Evolutionary conservation across 2,113 vertebrate genomes (phyloP).

Genomic region (Pedionomus torquatus): DNA sequence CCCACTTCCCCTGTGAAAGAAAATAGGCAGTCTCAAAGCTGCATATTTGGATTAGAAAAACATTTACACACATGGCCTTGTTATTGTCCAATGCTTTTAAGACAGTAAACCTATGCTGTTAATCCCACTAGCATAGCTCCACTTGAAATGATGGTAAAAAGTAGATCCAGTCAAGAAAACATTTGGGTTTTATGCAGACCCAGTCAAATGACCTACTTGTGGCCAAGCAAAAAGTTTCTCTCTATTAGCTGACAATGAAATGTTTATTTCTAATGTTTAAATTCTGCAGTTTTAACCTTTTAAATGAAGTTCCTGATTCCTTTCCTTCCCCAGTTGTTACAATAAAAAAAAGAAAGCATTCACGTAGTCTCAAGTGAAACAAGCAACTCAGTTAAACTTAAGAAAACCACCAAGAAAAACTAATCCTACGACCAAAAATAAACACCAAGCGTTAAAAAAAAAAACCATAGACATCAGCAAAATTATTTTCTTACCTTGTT

Average conservation of each 20-base stretch:
- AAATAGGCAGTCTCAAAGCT: neutral
- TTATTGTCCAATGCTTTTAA: neutral
- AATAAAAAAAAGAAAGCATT: neutral
- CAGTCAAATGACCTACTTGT: neutral
- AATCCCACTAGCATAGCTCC: neutral
- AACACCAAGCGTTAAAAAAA: slow-evolving; percentile 42
- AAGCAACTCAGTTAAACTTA: neutral
- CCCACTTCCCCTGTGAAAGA: neutral
- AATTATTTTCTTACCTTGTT: slow-evolving; percentile 72
- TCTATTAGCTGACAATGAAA: neutral
- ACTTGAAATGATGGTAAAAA: neutral
- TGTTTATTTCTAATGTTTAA: neutral
- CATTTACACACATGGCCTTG: neutral
- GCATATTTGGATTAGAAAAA: slow-evolving; percentile 6
- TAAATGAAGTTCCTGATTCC: neutral
- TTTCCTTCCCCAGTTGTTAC: neutral
- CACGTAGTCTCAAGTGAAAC: neutral
- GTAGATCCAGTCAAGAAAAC: neutral
- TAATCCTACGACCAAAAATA: slow-evolving; percentile 24
- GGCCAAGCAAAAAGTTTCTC: neutral
- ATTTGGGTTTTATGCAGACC: neutral
- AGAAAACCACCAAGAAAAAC: neutral
- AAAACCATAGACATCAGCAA: slow-evolving; percentile 2
- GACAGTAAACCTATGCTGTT: neutral
- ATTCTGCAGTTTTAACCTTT: neutral